These are phyloP conservation scores for Graptemys geographica DNA, from an alignment of 2,797 vertebrate species.

Conservation along the genomic window DNA sequence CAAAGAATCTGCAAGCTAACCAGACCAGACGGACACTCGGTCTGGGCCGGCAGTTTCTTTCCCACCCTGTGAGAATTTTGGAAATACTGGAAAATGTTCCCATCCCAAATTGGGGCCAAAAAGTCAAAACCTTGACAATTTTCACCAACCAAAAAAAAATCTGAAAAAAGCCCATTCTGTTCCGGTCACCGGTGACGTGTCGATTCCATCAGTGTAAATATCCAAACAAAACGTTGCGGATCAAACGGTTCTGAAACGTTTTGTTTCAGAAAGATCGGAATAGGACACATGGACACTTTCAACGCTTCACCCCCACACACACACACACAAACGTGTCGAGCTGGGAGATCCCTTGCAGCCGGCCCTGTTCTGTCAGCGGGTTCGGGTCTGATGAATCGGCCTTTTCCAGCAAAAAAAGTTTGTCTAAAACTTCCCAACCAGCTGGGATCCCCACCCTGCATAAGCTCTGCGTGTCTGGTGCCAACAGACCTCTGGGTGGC, in stretches of 20 bases:
- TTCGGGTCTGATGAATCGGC: not conserved
- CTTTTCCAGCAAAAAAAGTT: not conserved
- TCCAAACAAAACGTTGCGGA: too few species aligned
- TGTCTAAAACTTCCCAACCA: not conserved
- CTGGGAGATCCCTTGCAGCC: not conserved
- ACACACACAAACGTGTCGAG: too few species aligned
- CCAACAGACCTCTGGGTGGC: not conserved
- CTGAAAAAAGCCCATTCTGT: too few species aligned
- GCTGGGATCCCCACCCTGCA: not conserved
- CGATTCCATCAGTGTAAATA: too few species aligned
- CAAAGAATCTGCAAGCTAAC: not conserved
- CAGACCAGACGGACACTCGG: not conserved
- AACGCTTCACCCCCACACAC: rapidly evolving
- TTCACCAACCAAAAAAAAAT: not conserved
- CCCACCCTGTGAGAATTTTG: not conserved
- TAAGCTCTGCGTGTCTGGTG: not conserved
- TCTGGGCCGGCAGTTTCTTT: too few species aligned
- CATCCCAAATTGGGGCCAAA: not conserved
- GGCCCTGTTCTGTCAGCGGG: not conserved
- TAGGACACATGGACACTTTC: too few species aligned
- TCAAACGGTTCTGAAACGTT: not conserved
- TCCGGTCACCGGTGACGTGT: too few species aligned
- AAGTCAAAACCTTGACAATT: not conserved
- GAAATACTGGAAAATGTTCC: not conserved
- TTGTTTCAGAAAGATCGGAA: not conserved